Conservation (phyloP, 2,888 invertebrate species). For the Glomeris marginata region DNA sequence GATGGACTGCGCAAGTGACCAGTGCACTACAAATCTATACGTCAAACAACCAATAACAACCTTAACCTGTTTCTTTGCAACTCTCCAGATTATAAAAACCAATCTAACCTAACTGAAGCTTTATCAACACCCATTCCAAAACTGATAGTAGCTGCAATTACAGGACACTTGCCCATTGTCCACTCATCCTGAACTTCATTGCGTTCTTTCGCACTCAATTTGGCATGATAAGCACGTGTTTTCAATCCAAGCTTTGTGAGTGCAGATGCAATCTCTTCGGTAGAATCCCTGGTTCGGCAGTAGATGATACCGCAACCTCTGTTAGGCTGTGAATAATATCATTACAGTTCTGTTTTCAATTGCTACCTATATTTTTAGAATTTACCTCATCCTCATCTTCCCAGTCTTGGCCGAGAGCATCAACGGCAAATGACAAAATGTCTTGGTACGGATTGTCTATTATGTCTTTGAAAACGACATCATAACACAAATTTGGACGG, state of each 20-base stretch:
- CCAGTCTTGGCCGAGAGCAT: constrained; percentile 44
- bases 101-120: constrained; percentile 63
- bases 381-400: constrained; percentile 21
- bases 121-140: constrained; percentile 99
- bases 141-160: constrained; percentile 92
- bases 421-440: constrained; percentile 53
- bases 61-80: not conserved
- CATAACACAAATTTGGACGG: constrained; percentile 84
- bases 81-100: not conserved
- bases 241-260: constrained; percentile 57
- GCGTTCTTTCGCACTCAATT: constrained; percentile 31
- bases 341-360: not conserved
- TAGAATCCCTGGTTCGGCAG: constrained; percentile 82
- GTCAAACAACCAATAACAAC: constrained; percentile 9
- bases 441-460: constrained; percentile 60
- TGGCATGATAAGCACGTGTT: constrained; percentile 80
- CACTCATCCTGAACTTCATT: constrained; percentile 68
- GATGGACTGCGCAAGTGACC: constrained; percentile 88
- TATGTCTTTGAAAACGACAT: constrained; percentile 74
- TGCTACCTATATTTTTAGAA: not conserved
- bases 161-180: constrained; percentile 73
- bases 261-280: constrained; percentile 63
- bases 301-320: constrained; percentile 76
- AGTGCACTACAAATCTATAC: constrained; percentile 86
- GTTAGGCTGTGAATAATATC: constrained; percentile 22